Evolutionary conservation across 2,113 vertebrate species (phyloP).

Genomic region (Gymnarchus niloticus): DNA sequence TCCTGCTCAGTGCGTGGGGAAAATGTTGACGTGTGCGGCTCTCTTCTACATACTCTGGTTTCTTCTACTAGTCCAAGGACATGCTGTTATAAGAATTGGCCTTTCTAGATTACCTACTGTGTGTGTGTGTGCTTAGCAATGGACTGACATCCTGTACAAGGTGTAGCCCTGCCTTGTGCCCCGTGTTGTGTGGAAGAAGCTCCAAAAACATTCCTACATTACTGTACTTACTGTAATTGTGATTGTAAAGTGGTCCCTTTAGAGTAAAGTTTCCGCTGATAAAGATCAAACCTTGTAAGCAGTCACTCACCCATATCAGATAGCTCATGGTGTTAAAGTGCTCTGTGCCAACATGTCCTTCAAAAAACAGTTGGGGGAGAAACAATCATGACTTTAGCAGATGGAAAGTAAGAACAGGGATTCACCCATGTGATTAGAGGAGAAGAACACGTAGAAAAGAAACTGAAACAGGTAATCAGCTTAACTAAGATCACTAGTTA

Average conservation of each 20-base stretch:
- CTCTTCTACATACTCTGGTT: no score
- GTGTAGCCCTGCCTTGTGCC: neutral
- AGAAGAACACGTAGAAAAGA: no score
- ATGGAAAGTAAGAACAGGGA: neutral
- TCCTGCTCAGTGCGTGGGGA: no score
- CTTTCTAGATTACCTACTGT: neutral
- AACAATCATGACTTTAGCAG: neutral
- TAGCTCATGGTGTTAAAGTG: neutral
- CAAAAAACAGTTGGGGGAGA: neutral
- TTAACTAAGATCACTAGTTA: neutral
- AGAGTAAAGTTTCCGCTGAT: no score
- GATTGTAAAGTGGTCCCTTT: no score
- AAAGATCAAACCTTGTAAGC: no score
- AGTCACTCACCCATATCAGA: neutral
- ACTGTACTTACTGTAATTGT: neutral
- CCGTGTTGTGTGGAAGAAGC: neutral
- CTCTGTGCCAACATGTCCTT: neutral
- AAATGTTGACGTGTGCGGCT: no score
- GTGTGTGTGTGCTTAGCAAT: neutral
- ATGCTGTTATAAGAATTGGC: neutral
- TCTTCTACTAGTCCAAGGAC: neutral
- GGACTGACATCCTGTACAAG: neutral
- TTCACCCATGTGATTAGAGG: neutral
- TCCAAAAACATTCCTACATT: neutral
- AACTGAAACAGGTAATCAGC: no score